A percentile compares a stretch with the other conserved stretches of the same genome.
Evolutionary conservation across 2,113 vertebrate species (phyloP).

Genomic region (Nymphicus hollandicus): DNA sequence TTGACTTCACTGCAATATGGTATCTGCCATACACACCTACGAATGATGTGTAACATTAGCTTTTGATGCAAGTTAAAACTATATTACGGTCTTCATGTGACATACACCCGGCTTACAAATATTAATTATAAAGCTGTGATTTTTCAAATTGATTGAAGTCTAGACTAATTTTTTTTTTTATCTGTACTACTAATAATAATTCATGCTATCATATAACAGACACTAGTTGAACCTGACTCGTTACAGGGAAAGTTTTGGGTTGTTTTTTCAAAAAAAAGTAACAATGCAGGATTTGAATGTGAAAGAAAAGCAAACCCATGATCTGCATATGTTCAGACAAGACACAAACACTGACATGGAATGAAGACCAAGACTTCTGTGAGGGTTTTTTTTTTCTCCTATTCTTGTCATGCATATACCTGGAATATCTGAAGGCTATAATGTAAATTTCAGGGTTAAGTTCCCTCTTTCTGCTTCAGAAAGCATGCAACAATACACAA

Average conservation of each 20-base stretch:
- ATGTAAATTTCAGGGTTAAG: background rate
- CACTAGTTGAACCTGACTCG: background rate
- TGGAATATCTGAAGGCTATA: background rate
- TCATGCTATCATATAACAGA: background rate
- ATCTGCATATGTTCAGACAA: background rate
- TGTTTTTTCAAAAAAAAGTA: background rate
- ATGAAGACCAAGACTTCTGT: background rate
- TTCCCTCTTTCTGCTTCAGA: background rate
- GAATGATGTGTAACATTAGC: background rate
- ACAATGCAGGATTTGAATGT: background rate
- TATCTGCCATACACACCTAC: background rate
- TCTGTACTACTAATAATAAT: background rate
- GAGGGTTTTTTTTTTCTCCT: background rate
- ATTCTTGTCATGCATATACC: background rate
- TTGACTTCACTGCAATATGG: background rate
- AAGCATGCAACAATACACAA: background rate
- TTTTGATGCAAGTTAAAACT: background rate
- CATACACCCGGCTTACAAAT: background rate
- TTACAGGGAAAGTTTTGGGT: background rate
- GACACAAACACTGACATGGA: background rate
- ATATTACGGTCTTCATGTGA: background rate
- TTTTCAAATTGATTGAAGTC: background rate
- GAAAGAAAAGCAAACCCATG: background rate
- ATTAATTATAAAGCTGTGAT: background rate
- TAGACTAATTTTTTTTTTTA: background rate